These are phyloP conservation scores for Pedionomus torquatus DNA, from an alignment of 2,113 vertebrate species.

Conservation along the genomic window DNA sequence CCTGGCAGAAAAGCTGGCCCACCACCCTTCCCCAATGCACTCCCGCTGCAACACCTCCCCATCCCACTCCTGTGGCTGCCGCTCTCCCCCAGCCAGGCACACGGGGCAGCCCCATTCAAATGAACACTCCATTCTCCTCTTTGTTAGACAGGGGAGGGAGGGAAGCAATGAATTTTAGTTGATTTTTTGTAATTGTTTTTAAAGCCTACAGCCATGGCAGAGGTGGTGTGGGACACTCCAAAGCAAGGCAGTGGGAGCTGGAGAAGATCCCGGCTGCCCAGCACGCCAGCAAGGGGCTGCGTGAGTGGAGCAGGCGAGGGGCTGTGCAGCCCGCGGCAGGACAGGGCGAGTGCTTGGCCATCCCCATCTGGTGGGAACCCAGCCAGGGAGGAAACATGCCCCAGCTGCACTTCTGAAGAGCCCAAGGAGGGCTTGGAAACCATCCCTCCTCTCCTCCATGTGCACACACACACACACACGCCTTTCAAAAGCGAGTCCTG, in stretches of 20 bases:
- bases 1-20: not conserved
- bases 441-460: not conserved
- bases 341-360: rapidly evolving
- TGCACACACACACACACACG: rapidly evolving
- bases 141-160: not conserved
- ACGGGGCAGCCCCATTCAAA: not conserved
- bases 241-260: not conserved
- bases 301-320: not conserved
- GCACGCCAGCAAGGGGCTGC: not conserved
- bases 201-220: not conserved
- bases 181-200: not conserved
- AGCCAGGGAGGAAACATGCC: not conserved
- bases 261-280: not conserved
- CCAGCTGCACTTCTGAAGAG: not conserved
- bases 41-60: not conserved
- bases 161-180: not conserved
- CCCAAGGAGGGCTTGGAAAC: not conserved
- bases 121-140: not conserved
- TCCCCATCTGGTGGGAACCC: not conserved
- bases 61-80: rapidly evolving
- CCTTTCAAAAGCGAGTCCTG: not conserved
- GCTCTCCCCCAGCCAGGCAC: not conserved
- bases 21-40: not conserved
- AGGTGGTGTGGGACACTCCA: not conserved
- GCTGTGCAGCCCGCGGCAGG: not conserved